A percentile compares a stretch with the other conserved stretches of the same genome.
Evolutionary conservation across 2,113 vertebrate species (phyloP).

Genomic region (Lutjanus erythropterus): DNA sequence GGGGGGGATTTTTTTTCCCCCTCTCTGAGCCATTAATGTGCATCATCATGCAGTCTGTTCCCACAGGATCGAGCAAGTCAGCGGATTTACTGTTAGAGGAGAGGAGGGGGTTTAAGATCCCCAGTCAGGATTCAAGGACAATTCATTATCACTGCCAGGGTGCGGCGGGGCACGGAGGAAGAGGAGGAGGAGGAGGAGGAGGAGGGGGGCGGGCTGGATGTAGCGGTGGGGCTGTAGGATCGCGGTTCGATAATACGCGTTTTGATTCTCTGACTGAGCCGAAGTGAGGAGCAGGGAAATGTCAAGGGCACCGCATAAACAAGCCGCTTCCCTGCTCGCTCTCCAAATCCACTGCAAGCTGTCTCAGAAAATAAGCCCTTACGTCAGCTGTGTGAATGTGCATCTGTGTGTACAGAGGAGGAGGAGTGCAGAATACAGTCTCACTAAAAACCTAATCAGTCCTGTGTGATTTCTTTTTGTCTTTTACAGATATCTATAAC

Average conservation of each 20-base stretch:
- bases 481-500: background rate
- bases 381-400: conserved; percentile 38
- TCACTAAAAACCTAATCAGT: background rate
- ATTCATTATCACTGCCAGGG: conserved; percentile 60
- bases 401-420: background rate
- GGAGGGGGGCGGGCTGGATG: conserved; percentile 10
- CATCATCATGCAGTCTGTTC: conserved; percentile 69
- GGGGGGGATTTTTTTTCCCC: conserved; percentile 3
- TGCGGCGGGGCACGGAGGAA: conserved; percentile 28
- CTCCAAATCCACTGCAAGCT: conserved; percentile 65
- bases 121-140: conserved; percentile 64
- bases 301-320: conserved; percentile 73
- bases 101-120: conserved; percentile 44
- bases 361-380: conserved; percentile 46
- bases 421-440: background rate
- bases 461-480: too few relatives aligned
- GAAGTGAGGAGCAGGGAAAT: conserved; percentile 59
- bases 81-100: conserved; percentile 57
- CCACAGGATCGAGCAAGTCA: conserved; percentile 60
- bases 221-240: conserved; percentile 22
- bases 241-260: conserved; percentile 55
- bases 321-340: conserved; percentile 32
- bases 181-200: too few relatives aligned
- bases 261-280: conserved; percentile 61
- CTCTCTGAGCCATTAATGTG: conserved; percentile 64